These are phyloP conservation scores for Meliscaeva auricollis DNA, from an alignment of 2,888 invertebrate species.

Conservation along the genomic window DNA sequence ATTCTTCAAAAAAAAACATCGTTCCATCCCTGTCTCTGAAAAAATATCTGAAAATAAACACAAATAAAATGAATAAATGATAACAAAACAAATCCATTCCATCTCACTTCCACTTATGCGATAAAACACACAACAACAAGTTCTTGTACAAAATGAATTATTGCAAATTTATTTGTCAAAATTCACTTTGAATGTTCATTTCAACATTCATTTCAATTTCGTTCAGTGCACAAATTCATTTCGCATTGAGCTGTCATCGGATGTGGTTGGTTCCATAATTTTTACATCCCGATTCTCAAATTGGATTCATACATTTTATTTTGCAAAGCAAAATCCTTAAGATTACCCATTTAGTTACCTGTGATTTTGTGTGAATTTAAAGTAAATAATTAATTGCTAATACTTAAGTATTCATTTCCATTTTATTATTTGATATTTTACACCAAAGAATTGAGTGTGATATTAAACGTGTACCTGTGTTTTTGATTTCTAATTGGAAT, in stretches of 20 bases:
- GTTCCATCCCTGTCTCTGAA: neutral
- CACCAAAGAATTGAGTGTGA: slow-evolving; percentile 26
- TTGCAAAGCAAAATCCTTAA: slow-evolving; percentile 7
- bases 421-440: neutral
- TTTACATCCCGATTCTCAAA: slow-evolving; percentile 36
- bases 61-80: neutral
- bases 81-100: slow-evolving; percentile 30
- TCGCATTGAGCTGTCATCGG: slow-evolving; percentile 36
- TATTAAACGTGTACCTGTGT: slow-evolving; percentile 59
- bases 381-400: neutral
- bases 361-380: slow-evolving; percentile 34
- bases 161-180: neutral
- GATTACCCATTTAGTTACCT: slow-evolving; percentile 21
- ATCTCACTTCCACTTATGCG: slow-evolving; percentile 46
- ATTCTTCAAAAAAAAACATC: too few relatives aligned
- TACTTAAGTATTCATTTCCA: neutral
- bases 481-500: slow-evolving; percentile 8
- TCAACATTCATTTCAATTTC: neutral
- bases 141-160: neutral
- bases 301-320: slow-evolving; percentile 23
- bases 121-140: neutral
- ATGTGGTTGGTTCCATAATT: neutral
- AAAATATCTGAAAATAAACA: neutral
- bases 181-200: neutral
- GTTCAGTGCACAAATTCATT: slow-evolving; percentile 37